These are phyloP conservation scores for Chalcis sispes DNA, from an alignment of 2,888 invertebrate genomes.

Conservation along the genomic window DNA sequence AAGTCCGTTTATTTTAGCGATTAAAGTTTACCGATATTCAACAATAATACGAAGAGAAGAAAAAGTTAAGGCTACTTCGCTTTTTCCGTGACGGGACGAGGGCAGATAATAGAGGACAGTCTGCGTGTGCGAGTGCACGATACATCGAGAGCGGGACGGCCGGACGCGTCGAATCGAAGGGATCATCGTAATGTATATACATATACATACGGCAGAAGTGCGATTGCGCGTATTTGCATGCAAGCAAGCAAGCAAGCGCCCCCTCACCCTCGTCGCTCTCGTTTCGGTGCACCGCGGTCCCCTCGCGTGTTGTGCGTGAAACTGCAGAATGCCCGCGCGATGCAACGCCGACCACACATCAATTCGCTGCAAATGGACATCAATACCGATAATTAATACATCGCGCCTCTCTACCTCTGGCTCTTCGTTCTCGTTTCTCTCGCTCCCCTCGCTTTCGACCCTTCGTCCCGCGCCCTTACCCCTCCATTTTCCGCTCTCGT, in stretches of 20 bases:
- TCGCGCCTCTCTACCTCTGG: conserved; percentile 69
- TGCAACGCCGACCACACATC: conserved; percentile 72
- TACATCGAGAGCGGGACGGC: conserved; percentile 37
- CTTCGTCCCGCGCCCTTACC: conserved; percentile 41
- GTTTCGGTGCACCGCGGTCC: background rate
- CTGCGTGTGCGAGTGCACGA: conserved; percentile 46
- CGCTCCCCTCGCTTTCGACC: conserved; percentile 42
- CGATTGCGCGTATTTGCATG: conserved; percentile 29
- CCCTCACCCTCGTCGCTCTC: background rate
- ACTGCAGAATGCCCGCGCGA: conserved; percentile 52
- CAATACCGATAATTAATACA: conserved; percentile 77
- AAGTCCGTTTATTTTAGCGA: too few species aligned
- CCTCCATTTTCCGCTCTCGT: conserved; percentile 28
- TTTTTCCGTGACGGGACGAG: conserved; percentile 30
- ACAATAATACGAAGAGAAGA: too few species aligned
- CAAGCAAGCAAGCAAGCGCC: background rate
- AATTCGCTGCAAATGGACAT: conserved; percentile 77
- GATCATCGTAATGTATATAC: conserved; percentile 42
- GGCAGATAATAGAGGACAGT: background rate
- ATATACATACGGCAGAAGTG: conserved; percentile 1
- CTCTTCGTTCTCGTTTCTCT: background rate
- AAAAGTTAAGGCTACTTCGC: too few species aligned
- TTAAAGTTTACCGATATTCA: conserved; percentile 4
- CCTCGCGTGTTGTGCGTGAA: conserved; percentile 31
- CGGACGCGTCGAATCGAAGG: conserved; percentile 49